A percentile compares a stretch with the other conserved stretches of the same genome.
Evolutionary conservation across 2,888 invertebrate species (phyloP).

Genomic region (Petrolisthes manimaculis): DNA sequence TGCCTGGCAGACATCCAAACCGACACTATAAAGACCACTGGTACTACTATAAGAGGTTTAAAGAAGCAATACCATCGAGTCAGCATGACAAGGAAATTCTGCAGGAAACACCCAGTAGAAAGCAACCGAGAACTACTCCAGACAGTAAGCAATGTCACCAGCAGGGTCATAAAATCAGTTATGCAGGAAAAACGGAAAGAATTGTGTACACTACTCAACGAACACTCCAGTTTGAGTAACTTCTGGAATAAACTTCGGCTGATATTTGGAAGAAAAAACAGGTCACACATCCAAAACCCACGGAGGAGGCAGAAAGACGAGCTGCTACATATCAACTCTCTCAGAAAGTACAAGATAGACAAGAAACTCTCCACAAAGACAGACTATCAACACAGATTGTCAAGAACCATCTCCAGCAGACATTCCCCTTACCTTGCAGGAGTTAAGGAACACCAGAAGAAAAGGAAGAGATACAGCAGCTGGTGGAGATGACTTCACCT

Average conservation of each 20-base stretch:
- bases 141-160: not conserved
- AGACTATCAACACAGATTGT: not conserved
- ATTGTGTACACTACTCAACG: not conserved
- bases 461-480: not conserved
- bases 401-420: not conserved
- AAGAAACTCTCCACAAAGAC: not conserved
- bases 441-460: not conserved
- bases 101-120: not conserved
- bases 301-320: constrained; percentile 4
- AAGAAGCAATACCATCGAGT: not conserved
- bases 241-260: not conserved
- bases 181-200: not conserved
- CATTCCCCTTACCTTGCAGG: not conserved
- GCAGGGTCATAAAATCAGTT: not conserved
- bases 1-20: not conserved
- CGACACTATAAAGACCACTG: not conserved
- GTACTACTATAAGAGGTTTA: not conserved
- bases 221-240: not conserved
- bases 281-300: not conserved
- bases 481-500: not conserved
- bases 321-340: not conserved
- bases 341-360: not conserved
- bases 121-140: not conserved
- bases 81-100: not conserved
- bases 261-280: not conserved